A percentile compares a stretch with the other conserved stretches of the same genome.
Conservation (phyloP, 2,797 vertebrate species). For the Artibeus lituratus region DNA sequence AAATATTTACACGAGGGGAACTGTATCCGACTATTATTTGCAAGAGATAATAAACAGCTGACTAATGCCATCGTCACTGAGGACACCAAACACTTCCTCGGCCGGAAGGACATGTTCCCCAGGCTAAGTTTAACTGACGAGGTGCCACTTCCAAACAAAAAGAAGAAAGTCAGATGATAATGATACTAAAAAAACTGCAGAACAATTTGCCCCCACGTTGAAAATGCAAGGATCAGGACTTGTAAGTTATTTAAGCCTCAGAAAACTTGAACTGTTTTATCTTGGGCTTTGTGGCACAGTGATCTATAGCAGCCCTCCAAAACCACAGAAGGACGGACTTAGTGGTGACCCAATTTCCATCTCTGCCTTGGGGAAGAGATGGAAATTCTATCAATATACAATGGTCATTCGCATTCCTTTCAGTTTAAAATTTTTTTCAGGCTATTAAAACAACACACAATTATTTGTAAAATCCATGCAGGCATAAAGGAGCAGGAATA, state of each 20-base stretch:
- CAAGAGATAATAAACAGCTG: constrained; percentile 64
- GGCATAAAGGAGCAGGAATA: not conserved
- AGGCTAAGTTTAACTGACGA: constrained; percentile 26
- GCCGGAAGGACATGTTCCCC: constrained; percentile 1
- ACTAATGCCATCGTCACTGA: constrained; percentile 34
- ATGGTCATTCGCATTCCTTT: not conserved
- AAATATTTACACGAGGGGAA: constrained; percentile 42
- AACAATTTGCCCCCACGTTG: not conserved
- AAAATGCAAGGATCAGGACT: not conserved
- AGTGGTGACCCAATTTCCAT: not conserved
- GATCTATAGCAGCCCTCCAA: not conserved
- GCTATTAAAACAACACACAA: not conserved
- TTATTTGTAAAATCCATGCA: not conserved
- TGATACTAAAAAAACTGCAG: not conserved
- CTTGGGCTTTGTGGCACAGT: not conserved
- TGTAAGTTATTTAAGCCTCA: not conserved
- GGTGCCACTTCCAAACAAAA: not conserved
- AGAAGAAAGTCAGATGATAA: not conserved
- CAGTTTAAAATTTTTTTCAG: not conserved
- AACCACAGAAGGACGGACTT: not conserved
- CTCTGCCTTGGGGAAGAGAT: not conserved
- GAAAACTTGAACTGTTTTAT: not conserved
- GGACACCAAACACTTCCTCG: constrained; percentile 39
- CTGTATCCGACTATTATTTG: constrained; percentile 55
- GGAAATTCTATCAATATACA: not conserved